Percentiles rank a stretch among this genome's conserved stretches.
phyloP scores from a whole-genome alignment of 2,113 vertebrate species.

The Panurus biarmicus region DNA sequence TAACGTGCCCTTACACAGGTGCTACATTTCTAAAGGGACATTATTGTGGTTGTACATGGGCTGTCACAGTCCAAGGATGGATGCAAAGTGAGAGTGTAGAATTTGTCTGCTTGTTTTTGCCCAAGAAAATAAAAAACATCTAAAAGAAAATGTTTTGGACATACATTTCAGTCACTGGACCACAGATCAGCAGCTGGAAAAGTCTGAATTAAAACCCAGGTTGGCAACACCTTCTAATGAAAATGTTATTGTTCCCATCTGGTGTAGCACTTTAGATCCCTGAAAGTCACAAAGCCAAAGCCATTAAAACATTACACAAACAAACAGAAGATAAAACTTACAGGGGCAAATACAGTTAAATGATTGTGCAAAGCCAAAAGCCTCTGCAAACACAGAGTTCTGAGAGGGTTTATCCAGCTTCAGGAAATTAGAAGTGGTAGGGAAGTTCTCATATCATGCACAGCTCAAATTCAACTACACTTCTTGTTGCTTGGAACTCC shows the following conservation, averaged over 20 bases:
- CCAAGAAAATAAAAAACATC: not conserved
- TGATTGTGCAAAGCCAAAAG: not conserved
- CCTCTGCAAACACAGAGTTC: not conserved
- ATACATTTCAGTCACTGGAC: not conserved
- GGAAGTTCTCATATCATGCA: not conserved
- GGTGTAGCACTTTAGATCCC: not conserved
- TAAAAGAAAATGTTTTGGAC: not conserved
- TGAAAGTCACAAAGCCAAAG: constrained; percentile 3
- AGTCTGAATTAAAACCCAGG: not conserved
- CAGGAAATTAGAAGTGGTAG: not conserved
- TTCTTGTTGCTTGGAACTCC: not conserved
- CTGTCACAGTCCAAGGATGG: not conserved
- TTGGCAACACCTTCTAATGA: not conserved
- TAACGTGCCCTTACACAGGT: not conserved
- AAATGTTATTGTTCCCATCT: not conserved
- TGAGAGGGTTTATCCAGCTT: not conserved
- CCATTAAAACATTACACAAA: not conserved
- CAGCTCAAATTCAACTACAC: not conserved
- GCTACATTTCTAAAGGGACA: not conserved
- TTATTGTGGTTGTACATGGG: fast-evolving
- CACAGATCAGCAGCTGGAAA: not conserved
- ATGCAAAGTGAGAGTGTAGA: not conserved
- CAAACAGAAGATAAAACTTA: not conserved
- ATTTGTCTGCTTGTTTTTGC: not conserved
- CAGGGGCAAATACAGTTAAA: not conserved